A percentile compares a stretch with the other conserved stretches of the same genome.
Evolutionary conservation across 35 echinoderm and acorn worm genomes (phyloP).

Genomic region (Apostichopus parvimensis): DNA sequence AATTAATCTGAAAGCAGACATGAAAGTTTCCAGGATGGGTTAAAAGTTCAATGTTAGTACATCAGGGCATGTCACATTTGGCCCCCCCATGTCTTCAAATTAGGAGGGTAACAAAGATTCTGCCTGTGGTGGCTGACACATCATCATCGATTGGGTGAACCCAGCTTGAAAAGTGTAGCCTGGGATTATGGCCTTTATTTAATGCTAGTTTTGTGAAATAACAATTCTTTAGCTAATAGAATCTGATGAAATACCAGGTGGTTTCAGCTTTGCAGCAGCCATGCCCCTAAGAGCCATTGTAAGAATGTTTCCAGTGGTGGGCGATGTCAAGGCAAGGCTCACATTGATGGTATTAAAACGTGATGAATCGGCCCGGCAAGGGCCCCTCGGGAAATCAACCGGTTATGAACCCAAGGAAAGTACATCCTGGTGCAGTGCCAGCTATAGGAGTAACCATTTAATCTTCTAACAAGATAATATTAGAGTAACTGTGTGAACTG

Average conservation of each 20-base stretch:
- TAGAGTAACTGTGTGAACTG: too few species aligned
- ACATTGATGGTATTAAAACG: background rate
- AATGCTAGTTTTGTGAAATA: background rate
- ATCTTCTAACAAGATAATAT: too few species aligned
- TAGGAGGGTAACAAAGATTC: background rate
- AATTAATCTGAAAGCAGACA: too few species aligned
- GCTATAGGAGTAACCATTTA: background rate
- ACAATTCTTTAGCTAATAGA: background rate
- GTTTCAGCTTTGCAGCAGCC: background rate
- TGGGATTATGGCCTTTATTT: background rate
- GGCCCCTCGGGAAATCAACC: background rate
- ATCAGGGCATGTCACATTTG: background rate
- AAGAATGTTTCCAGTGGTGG: background rate
- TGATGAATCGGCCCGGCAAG: background rate
- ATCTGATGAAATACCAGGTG: background rate
- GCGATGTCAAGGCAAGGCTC: conserved; percentile 15
- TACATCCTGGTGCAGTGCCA: background rate
- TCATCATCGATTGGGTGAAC: background rate
- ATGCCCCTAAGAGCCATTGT: background rate
- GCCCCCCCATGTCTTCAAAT: background rate
- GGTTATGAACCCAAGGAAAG: background rate
- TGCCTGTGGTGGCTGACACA: background rate
- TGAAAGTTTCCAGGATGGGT: background rate
- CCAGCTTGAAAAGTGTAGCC: conserved; percentile 19
- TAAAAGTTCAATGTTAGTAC: background rate